These are phyloP conservation scores for Miopithecus talapoin DNA, from an alignment of 2,797 vertebrate species.

Conservation along the genomic window DNA sequence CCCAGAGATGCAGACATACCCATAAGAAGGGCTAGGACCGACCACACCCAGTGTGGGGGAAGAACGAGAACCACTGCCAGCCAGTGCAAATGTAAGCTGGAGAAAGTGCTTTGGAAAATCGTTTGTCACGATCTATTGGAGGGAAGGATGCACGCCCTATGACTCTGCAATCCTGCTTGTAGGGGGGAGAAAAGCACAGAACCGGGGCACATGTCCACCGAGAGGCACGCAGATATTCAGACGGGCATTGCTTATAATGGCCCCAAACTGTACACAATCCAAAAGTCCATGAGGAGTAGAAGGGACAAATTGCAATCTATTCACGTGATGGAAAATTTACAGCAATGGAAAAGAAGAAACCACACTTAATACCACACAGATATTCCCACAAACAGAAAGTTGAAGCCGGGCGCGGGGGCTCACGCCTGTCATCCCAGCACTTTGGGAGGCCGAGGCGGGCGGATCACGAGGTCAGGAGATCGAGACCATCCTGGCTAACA, in stretches of 20 bases:
- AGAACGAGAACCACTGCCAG: fast-evolving
- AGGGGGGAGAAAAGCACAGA: not conserved
- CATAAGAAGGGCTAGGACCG: fast-evolving
- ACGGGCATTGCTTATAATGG: fast-evolving
- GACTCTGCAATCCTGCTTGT: too few relatives aligned
- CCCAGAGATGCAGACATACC: fast-evolving
- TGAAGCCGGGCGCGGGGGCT: too few relatives aligned
- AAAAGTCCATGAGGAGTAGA: fast-evolving
- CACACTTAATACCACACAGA: fast-evolving
- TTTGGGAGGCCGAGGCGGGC: too few relatives aligned
- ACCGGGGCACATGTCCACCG: fast-evolving
- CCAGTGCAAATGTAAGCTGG: fast-evolving
- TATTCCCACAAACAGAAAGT: fast-evolving
- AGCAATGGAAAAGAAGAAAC: fast-evolving
- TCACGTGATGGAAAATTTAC: fast-evolving
- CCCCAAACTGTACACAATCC: not conserved
- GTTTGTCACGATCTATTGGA: too few relatives aligned
- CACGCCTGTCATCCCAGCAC: too few relatives aligned
- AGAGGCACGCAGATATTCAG: fast-evolving
- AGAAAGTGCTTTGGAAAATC: not conserved
- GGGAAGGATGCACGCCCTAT: too few relatives aligned
- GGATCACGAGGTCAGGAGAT: too few relatives aligned
- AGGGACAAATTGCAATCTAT: fast-evolving
- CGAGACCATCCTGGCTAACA: too few relatives aligned
- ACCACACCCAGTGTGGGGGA: fast-evolving